These are phyloP conservation scores for Aphrocallistes beatrix DNA, from an alignment of 37 sponge, comb jelly and placozoan genomes.

Conservation along the genomic window DNA sequence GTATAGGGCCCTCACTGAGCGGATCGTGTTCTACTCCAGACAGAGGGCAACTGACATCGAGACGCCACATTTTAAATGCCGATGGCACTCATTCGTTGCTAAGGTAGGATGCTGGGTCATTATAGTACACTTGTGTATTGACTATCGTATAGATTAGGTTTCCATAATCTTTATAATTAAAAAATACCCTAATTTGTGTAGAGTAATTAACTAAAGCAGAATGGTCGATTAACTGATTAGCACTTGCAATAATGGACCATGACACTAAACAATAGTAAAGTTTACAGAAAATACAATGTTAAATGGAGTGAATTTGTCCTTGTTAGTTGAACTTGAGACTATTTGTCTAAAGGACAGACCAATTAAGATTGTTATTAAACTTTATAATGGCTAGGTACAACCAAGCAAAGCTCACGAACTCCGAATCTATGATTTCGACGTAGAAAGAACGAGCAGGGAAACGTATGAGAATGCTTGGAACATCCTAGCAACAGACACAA, in stretches of 20 bases:
- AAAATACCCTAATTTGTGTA: too few species aligned
- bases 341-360: neutral
- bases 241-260: too few species aligned
- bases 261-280: too few species aligned
- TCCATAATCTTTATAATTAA: too few species aligned
- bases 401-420: neutral
- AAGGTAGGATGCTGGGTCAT: too few species aligned
- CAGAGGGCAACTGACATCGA: neutral
- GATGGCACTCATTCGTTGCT: conserved; percentile 16
- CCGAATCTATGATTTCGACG: neutral
- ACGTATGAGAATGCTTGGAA: neutral
- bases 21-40: neutral
- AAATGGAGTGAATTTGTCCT: too few species aligned
- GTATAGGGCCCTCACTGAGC: neutral
- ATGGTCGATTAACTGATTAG: too few species aligned
- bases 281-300: too few species aligned
- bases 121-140: too few species aligned
- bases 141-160: neutral
- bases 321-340: neutral
- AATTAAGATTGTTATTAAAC: neutral
- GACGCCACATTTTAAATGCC: neutral
- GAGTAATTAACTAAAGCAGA: too few species aligned
- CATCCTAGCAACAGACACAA: neutral
- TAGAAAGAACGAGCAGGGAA: neutral
- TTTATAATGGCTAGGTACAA: neutral